Base-by-base conservation (phyloP, 2,797 vertebrate genomes). In the Lepus townsendii region DNA sequence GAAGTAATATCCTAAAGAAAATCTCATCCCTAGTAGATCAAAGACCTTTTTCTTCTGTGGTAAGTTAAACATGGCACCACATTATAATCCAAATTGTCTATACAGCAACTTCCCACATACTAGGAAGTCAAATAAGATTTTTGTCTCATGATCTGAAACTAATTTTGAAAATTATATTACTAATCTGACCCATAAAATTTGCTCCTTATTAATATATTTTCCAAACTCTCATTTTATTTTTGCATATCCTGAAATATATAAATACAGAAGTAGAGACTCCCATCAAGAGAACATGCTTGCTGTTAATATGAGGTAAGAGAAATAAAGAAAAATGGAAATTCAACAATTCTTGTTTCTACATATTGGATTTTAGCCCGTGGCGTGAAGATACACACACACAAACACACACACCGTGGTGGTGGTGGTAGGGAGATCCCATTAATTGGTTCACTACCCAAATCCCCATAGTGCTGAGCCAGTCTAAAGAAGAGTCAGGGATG, bases 1-100 rank as follows among this genome's bases (percentile, higher is more conserved):
- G 94, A 96, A 96, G 97, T 95, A 92, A 94, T 97, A 93, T 95
- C 93, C 85, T 73, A 77, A 93, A 72, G 60, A 65, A 96, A 95
- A 80, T 85, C 11, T 93, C 63, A 93, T 47, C 4, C 32, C 8
- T 94, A 85, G 93, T 93, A 90, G 19, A 85, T 97, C 90, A n/a
- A 94, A 80, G 96, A 57, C 0, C 0, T 82, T 92, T 71, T 79
- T 80, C 35, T 80, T 87, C 27, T 62, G n/a, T 62, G 17, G 42
- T 42, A 87, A 69, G 17, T 94, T 90, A 87, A 83, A 87, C 17
- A 52, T 30, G 47, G 3, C 66, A 42, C 11, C 9, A 38, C 12
- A 71, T 62, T 78, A 50, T 79, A 77, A 78, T 12, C 5, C 5
- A 73, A 50, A 69, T 27, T 88, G 6, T 27, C 32, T 57, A 22